A percentile compares a stretch with the other conserved stretches of the same genome.
Evolutionary conservation across 2,888 invertebrate species (phyloP).

Genomic region (Octonoba sinensis): DNA sequence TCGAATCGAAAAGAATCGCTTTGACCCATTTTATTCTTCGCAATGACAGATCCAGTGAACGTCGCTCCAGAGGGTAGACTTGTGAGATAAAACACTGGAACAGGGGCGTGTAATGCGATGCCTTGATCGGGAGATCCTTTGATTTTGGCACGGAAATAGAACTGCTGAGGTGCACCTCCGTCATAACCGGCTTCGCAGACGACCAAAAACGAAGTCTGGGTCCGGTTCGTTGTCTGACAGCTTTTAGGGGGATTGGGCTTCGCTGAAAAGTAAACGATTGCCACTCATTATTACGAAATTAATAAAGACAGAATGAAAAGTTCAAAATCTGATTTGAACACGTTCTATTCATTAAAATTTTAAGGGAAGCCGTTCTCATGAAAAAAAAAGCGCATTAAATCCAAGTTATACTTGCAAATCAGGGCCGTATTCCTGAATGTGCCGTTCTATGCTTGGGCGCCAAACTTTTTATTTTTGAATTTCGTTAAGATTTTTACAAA

Average conservation of each 20-base stretch:
- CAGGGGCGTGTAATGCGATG: conserved; percentile 16
- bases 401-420: no score
- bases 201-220: conserved; percentile 33
- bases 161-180: conserved; percentile 46
- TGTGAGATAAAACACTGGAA: conserved; percentile 39
- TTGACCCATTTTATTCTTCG: conserved; percentile 45
- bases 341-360: neutral
- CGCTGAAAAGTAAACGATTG: conserved; percentile 16
- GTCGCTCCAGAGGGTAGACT: conserved; percentile 34
- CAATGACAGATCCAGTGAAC: conserved; percentile 20
- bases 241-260: conserved; percentile 47
- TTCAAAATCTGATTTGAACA: neutral
- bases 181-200: conserved; percentile 50
- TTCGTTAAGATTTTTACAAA: no score
- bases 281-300: neutral
- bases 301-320: neutral
- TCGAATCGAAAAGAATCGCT: conserved; percentile 20
- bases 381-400: no score
- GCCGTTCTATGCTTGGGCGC: no score
- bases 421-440: no score
- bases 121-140: conserved; percentile 10
- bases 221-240: conserved; percentile 31
- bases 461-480: no score
- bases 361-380: no score
- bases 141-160: conserved; percentile 30